phyloP scores from a whole-genome alignment of 2,888 invertebrate species.

The Agrotis exclamationis region DNA sequence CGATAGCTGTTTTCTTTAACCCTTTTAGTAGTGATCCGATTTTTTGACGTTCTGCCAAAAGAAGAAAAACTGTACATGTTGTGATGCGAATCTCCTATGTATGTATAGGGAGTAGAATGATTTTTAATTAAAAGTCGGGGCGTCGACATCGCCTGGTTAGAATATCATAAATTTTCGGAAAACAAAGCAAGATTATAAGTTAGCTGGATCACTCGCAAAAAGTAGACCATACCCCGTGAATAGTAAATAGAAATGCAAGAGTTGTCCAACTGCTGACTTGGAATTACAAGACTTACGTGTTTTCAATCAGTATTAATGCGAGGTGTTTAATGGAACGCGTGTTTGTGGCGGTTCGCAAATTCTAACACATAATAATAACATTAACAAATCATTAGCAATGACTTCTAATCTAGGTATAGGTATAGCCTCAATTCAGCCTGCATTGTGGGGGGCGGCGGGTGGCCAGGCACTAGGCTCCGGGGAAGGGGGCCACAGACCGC shows the following conservation, averaged over 20 bases:
- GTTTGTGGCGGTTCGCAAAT: slow-evolving; percentile 36
- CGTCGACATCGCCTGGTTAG: slow-evolving; percentile 9
- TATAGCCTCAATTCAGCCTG: slow-evolving; percentile 62
- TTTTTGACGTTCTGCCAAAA: slow-evolving; percentile 51
- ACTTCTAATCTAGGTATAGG: slow-evolving; percentile 67
- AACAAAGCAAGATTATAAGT: slow-evolving; percentile 42
- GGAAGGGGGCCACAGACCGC: slow-evolving; percentile 69
- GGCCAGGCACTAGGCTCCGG: slow-evolving; percentile 65
- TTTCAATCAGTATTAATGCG: slow-evolving; percentile 27
- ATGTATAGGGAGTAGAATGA: slow-evolving; percentile 33
- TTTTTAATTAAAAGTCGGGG: slow-evolving; percentile 61
- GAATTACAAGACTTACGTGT: slow-evolving; percentile 16
- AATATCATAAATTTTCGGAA: slow-evolving; percentile 49
- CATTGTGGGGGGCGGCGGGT: slow-evolving; percentile 63
- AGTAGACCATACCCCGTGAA: not conserved
- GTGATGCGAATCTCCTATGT: slow-evolving; percentile 35
- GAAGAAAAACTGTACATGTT: slow-evolving; percentile 36
- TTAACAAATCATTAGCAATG: slow-evolving; percentile 72
- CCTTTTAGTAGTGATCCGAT: slow-evolving; percentile 23
- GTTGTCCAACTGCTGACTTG: not conserved
- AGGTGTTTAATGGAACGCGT: not conserved
- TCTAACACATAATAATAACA: slow-evolving; percentile 58
- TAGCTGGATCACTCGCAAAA: slow-evolving; percentile 35
- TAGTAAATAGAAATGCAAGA: slow-evolving; percentile 19
- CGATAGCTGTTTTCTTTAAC: slow-evolving; percentile 22